phyloP scores from a whole-genome alignment of 2,113 vertebrate genomes.

The Rousettus leschenaultii region DNA sequence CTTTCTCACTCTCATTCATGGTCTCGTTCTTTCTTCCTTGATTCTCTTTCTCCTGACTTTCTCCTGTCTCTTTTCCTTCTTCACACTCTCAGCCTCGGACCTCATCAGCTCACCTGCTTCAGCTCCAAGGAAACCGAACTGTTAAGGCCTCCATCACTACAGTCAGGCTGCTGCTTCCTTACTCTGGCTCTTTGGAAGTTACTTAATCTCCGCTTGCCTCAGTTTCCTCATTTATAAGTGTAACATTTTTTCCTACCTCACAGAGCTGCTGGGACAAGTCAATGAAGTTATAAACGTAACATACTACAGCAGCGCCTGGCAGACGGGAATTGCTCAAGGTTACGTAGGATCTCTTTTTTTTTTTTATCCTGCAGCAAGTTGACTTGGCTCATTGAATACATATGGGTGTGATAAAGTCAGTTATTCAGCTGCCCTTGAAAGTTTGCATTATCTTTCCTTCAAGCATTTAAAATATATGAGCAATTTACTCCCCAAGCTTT shows the following conservation, averaged over 20 bases:
- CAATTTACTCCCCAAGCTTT: background rate
- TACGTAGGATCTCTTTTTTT: background rate
- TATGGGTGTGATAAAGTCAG: slow-evolving; percentile 6
- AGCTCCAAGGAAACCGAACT: background rate
- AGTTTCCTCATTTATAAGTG: background rate
- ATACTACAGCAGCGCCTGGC: background rate
- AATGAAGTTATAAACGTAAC: background rate
- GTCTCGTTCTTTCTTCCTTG: no score
- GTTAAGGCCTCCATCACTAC: background rate
- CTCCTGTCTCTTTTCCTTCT: background rate
- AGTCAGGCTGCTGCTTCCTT: background rate
- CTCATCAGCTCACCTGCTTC: background rate
- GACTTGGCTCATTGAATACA: background rate
- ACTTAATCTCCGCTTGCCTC: background rate
- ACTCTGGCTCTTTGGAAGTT: background rate
- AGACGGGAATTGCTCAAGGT: background rate
- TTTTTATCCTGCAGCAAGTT: background rate
- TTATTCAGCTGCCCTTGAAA: slow-evolving; percentile 22
- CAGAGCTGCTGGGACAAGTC: background rate
- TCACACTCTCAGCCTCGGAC: background rate
- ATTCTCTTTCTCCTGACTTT: background rate
- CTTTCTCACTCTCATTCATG: background rate
- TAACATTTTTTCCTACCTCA: background rate
- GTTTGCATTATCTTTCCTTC: slow-evolving; percentile 3
- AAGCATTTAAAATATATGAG: background rate